phyloP scores from a whole-genome alignment of 1,140 invertebrate species.

The Agrilus planipennis region DNA sequence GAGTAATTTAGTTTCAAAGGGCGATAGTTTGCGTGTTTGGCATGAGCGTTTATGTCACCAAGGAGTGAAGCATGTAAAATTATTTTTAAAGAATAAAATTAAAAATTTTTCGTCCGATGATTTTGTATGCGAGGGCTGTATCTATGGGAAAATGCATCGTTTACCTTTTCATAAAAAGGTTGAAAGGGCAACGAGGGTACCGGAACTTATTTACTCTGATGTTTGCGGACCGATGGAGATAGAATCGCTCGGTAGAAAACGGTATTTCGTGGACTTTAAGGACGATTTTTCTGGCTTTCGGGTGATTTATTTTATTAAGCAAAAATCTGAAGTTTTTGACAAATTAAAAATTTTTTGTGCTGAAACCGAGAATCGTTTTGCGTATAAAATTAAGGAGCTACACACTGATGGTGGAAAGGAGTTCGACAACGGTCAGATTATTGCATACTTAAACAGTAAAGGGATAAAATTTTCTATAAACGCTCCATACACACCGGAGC shows the following conservation, averaged over 20 bases:
- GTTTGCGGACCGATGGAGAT: slow-evolving; percentile 35
- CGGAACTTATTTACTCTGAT: slow-evolving; percentile 35
- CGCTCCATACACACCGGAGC: slow-evolving; percentile 24
- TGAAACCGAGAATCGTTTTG: slow-evolving; percentile 15
- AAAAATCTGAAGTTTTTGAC: slow-evolving; percentile 24
- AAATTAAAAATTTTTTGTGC: slow-evolving; percentile 21
- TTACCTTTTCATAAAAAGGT: slow-evolving; percentile 21
- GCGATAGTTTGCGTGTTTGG: slow-evolving; percentile 24
- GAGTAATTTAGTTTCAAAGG: neutral
- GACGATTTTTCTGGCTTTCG: slow-evolving; percentile 29
- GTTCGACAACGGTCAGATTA: neutral
- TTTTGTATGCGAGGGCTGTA: slow-evolving; percentile 17
- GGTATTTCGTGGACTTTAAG: slow-evolving; percentile 29
- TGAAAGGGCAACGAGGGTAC: slow-evolving; percentile 14
- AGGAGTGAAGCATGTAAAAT: slow-evolving; percentile 30
- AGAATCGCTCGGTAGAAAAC: slow-evolving; percentile 20
- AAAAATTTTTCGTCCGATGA: too few relatives aligned
- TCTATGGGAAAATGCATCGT: slow-evolving; percentile 30
- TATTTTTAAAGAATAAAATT: slow-evolving; percentile 5
- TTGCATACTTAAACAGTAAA: neutral
- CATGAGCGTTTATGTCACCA: slow-evolving; percentile 33
- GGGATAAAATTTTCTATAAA: slow-evolving; percentile 7
- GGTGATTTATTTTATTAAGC: slow-evolving; percentile 24
- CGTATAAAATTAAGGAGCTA: slow-evolving; percentile 19
- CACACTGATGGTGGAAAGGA: slow-evolving; percentile 7